Evolutionary conservation across 2,113 vertebrate species (phyloP).

Genomic region (Pyrgilauda ruficollis): DNA sequence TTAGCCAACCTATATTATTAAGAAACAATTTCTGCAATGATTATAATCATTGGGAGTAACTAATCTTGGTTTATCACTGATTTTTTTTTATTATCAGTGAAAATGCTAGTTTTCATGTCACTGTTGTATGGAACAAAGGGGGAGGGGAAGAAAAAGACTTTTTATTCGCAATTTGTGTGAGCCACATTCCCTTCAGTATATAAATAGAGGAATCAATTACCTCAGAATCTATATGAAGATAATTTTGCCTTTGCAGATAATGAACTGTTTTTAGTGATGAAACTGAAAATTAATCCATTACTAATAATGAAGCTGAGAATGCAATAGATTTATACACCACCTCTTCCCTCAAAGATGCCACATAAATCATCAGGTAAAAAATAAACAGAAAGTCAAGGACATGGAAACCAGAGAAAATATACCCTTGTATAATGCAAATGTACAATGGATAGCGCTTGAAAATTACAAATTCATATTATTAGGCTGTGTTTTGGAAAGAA

Average conservation of each 20-base stretch:
- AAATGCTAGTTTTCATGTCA: background rate
- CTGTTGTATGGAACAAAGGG: background rate
- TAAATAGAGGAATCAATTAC: constrained; percentile 55
- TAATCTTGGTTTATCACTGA: background rate
- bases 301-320: constrained; percentile 51
- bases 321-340: constrained; percentile 8
- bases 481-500: background rate
- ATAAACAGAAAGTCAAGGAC: constrained; percentile 44
- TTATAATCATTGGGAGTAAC: background rate
- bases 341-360: background rate
- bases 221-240: constrained; percentile 41
- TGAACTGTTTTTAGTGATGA: constrained; percentile 42
- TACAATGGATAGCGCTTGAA: background rate
- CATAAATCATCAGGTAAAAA: constrained; percentile 49
- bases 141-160: background rate
- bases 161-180: background rate
- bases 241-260: constrained; percentile 55
- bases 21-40: background rate
- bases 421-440: background rate
- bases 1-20: background rate
- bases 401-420: background rate
- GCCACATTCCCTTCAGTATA: background rate
- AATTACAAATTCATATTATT: background rate
- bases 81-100: background rate
- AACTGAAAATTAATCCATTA: constrained; percentile 59